Evolutionary conservation across 1,140 invertebrate genomes (phyloP).

Genomic region (Hermetia illucens): DNA sequence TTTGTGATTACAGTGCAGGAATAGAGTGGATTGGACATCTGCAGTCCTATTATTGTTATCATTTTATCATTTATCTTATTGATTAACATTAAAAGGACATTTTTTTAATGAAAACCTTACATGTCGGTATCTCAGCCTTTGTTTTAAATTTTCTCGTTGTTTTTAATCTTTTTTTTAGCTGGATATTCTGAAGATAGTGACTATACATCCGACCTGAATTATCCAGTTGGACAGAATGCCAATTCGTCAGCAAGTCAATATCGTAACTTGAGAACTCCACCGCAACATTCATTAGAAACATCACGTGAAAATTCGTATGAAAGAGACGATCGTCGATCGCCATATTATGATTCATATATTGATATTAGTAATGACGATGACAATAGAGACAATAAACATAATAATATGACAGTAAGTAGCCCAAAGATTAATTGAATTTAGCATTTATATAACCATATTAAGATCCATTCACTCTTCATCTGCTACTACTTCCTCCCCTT

Average conservation of each 20-base stretch:
- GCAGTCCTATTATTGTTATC: too few species aligned
- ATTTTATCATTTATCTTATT: too few species aligned
- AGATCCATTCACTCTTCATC: too few species aligned
- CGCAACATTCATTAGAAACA: slow-evolving; percentile 62
- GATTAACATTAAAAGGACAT: too few species aligned
- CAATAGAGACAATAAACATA: slow-evolving; percentile 4
- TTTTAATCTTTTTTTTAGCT: slow-evolving; percentile 45
- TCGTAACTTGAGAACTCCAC: slow-evolving; percentile 34
- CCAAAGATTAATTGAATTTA: too few species aligned
- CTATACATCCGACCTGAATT: slow-evolving; percentile 93
- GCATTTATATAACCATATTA: too few species aligned
- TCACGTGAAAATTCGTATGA: slow-evolving; percentile 75
- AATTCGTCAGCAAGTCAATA: slow-evolving; percentile 47
- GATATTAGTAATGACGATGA: slow-evolving; percentile 18
- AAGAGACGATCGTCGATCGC: slow-evolving; percentile 47
- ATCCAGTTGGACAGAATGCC: slow-evolving; percentile 74
- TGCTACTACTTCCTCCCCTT: too few species aligned
- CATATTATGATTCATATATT: slow-evolving; percentile 10
- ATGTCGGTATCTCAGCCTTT: neutral
- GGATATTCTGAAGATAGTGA: slow-evolving; percentile 94
- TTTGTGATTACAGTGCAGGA: too few species aligned
- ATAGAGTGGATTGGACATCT: too few species aligned
- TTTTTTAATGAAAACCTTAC: neutral
- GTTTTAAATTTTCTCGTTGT: slow-evolving; percentile 8
- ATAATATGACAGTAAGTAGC: slow-evolving; percentile 2